phyloP scores from a whole-genome alignment of 2,113 vertebrate species.

The Limnothrissa miodon region DNA sequence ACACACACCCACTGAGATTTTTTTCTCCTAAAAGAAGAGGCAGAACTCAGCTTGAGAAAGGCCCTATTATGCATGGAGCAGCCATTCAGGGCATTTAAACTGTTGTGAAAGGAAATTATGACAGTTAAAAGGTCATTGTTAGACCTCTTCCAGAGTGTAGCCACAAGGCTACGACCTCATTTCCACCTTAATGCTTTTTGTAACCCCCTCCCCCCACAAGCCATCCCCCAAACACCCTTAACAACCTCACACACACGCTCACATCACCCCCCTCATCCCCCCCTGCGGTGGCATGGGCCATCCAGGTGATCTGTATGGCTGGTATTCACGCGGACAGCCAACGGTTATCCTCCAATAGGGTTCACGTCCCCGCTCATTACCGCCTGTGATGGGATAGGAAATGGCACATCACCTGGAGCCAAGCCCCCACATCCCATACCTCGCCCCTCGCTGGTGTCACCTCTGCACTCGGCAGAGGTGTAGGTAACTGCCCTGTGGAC shows the following conservation, averaged over 20 bases:
- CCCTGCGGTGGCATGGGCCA: conserved; percentile 61
- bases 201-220: conserved; percentile 31
- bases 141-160: conserved; percentile 62
- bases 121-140: conserved; percentile 67
- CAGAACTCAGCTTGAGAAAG: not conserved
- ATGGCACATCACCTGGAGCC: conserved; percentile 64
- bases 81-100: conserved; percentile 52
- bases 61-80: conserved; percentile 32
- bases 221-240: conserved; percentile 44
- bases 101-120: conserved; percentile 63
- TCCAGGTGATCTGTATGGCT: conserved; percentile 79
- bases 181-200: conserved; percentile 76
- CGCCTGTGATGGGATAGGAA: conserved; percentile 69
- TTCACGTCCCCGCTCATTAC: conserved; percentile 75
- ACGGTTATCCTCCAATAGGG: conserved; percentile 69
- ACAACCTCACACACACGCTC: conserved; percentile 37
- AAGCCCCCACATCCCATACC: conserved; percentile 61
- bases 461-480: not conserved
- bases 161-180: conserved; percentile 73
- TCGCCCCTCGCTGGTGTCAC: not conserved
- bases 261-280: conserved; percentile 39
- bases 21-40: not conserved
- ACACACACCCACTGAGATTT: not conserved
- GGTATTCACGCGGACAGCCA: conserved; percentile 63
- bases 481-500: not conserved